Evolutionary conservation across 1,140 invertebrate species (phyloP), one percentile per base, ranked within the genome.

Genomic region (Sipha flava): DNA sequence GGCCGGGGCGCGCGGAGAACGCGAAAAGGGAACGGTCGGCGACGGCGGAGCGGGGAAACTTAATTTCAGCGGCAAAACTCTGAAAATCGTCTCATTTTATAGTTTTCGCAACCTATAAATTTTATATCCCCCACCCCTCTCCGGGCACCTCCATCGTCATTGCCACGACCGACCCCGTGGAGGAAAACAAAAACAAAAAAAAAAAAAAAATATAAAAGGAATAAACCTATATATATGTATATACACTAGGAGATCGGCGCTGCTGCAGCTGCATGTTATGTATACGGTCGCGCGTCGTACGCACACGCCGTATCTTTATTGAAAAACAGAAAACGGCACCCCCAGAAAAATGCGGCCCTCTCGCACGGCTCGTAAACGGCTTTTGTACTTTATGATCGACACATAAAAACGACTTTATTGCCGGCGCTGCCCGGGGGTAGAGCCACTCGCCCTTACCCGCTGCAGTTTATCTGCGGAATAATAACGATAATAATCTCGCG

Each of bases 381-480:
- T 77, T 77, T 77, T 77, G 47, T 77, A 77, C 73, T 77, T 77
- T 77, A 77, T 77, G 73, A 77, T 77, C 73, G 73, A 77, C 73
- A 77, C 52, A 77, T 77, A 77, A 77, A 77, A 77, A 59, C 73
- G 73, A 77, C 73, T 77, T 77, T 77, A 77, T 77, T 77, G 59
- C 70, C 34, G 10, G 9, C 47, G n/a, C 10, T n/a, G n/a, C n/a
- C n/a, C n/a, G n/a, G n/a, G n/a, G n/a, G n/a, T 40, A 40, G 4
- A 40, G 37, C 9, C 47, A 37, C 66, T 54, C 14, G 52, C 73
- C 73, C n/a, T n/a, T 77, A 52, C 73, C 73, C 73, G 40, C 34
- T 59, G 7, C 7, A n/a, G 18, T 59, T 59, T 57, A 77, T 29
- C 3, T 26, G 29, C 34, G 73, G 18, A 54, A 59, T n/a, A n/a